Evolutionary conservation across 2,113 vertebrate species (phyloP).

Genomic region (Balaeniceps rex): DNA sequence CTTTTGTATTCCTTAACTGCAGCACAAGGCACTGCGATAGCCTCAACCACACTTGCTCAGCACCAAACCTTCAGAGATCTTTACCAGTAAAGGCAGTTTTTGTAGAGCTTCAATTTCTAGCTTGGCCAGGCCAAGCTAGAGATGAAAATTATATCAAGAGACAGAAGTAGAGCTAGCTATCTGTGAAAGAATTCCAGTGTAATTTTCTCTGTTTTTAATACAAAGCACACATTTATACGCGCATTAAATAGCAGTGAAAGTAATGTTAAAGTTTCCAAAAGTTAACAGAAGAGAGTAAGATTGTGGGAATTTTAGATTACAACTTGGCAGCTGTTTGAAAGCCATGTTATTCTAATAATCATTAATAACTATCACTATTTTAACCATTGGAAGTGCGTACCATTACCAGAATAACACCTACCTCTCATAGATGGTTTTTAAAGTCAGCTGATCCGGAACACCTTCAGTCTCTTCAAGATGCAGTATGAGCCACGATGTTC

Average conservation of each 20-base stretch:
- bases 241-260: neutral
- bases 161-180: neutral
- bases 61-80: neutral
- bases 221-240: neutral
- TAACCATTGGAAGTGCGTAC: neutral
- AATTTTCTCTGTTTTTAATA: neutral
- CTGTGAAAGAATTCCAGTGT: neutral
- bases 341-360: neutral
- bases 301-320: neutral
- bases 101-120: neutral
- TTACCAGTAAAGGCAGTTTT: neutral
- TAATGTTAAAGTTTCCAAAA: neutral
- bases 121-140: neutral
- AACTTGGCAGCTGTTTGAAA: neutral
- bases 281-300: neutral
- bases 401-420: slow-evolving; percentile 40
- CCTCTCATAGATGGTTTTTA: slow-evolving; percentile 97
- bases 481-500: slow-evolving; percentile 96
- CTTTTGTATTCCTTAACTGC: neutral
- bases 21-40: neutral
- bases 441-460: slow-evolving; percentile 85
- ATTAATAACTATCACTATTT: neutral
- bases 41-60: neutral
- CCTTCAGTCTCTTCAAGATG: slow-evolving; percentile 94
- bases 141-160: neutral